Evolutionary conservation across 2,888 invertebrate genomes (phyloP).

Genomic region (Sinodicranocentrus sp.): DNA sequence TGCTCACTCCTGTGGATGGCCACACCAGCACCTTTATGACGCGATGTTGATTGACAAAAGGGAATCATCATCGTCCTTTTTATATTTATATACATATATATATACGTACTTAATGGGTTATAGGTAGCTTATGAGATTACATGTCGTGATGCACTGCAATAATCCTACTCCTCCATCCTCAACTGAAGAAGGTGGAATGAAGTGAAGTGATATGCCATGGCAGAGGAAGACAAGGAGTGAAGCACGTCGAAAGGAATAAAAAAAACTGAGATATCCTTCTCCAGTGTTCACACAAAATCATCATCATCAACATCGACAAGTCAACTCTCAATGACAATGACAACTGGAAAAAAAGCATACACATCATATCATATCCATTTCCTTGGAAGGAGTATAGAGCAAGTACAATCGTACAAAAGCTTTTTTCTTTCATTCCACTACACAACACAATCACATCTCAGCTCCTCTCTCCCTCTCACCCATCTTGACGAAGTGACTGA

Average conservation of each 20-base stretch:
- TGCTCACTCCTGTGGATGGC: constrained; percentile 42
- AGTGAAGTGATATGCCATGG: neutral
- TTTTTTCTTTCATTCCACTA: neutral
- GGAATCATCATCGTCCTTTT: constrained; percentile 51
- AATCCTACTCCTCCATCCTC: constrained; percentile 13
- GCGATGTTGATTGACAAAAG: constrained; percentile 67
- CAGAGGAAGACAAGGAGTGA: constrained; percentile 46
- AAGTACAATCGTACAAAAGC: neutral
- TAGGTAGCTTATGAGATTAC: no score
- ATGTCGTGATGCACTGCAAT: constrained; percentile 34
- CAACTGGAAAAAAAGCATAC: neutral
- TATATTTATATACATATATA: constrained; percentile 25
- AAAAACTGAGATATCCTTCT: neutral
- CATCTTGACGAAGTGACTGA: constrained; percentile 67
- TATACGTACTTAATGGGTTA: no score
- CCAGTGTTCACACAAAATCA: constrained; percentile 12
- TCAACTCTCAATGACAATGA: constrained; percentile 41
- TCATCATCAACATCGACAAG: constrained; percentile 48
- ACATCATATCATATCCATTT: neutral
- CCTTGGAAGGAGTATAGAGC: neutral
- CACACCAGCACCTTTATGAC: constrained; percentile 67
- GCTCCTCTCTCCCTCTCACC: constrained; percentile 28
- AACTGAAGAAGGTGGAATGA: constrained; percentile 33
- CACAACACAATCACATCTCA: constrained; percentile 21
- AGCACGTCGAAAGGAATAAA: constrained; percentile 30